phyloP scores from a whole-genome alignment of 2,113 vertebrate species.

The Saiga tatarica region DNA sequence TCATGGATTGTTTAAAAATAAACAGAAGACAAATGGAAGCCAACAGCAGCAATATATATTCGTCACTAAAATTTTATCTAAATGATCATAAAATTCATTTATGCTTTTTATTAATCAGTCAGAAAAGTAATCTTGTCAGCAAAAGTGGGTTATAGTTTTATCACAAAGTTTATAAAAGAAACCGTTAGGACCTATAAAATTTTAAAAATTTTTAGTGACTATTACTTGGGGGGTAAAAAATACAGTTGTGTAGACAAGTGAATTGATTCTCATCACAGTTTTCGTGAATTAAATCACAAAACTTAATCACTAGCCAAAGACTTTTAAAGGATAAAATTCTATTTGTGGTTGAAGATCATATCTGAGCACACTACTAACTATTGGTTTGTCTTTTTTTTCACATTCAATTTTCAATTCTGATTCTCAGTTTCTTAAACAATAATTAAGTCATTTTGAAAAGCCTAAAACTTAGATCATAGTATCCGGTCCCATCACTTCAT shows the following conservation, averaged over 20 bases:
- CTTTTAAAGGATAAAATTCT: constrained; percentile 29
- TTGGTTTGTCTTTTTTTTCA: constrained; percentile 24
- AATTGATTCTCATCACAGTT: constrained; percentile 33
- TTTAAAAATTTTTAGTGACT: neutral
- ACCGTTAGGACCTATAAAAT: neutral
- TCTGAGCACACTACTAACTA: neutral
- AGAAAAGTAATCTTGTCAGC: constrained; percentile 39
- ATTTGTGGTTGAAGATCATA: constrained; percentile 16
- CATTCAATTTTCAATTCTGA: constrained; percentile 15
- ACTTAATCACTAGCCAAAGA: neutral
- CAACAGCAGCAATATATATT: constrained; percentile 18
- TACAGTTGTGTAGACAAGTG: neutral
- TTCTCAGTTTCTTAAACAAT: constrained; percentile 43
- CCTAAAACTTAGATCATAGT: neutral
- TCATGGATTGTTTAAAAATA: neutral
- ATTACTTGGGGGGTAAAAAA: neutral
- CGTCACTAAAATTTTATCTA: constrained; percentile 35
- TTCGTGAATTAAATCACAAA: constrained; percentile 44
- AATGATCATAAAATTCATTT: constrained; percentile 47
- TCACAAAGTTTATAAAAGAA: constrained; percentile 35
- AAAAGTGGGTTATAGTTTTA: constrained; percentile 41
- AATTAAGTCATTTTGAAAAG: constrained; percentile 4
- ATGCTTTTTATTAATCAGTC: constrained; percentile 52
- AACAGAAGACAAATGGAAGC: constrained; percentile 17
- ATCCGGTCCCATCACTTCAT: neutral